Evolutionary conservation across 37 sponge, comb jelly and placozoan genomes (phyloP).

Genomic region (Corticium candelabrum): DNA sequence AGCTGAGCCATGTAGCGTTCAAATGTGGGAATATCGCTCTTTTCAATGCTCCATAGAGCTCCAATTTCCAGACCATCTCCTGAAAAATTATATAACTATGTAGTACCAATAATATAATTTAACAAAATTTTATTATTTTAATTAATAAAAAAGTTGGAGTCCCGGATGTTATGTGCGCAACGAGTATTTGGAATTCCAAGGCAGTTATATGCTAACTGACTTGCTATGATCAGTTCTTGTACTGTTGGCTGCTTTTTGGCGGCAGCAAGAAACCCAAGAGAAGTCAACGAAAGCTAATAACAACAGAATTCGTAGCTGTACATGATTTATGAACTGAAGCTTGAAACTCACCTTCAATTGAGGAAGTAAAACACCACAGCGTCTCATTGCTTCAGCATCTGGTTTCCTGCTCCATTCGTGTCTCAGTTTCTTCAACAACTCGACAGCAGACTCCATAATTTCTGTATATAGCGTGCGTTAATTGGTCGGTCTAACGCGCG

Average conservation of each 20-base stretch:
- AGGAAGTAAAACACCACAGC: background rate
- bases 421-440: background rate
- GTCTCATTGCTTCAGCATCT: background rate
- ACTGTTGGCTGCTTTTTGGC: background rate
- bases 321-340: too few relatives aligned
- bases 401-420: background rate
- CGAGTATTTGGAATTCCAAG: too few relatives aligned
- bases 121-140: too few relatives aligned
- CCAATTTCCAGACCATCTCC: conserved; percentile 89
- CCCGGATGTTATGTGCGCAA: too few relatives aligned
- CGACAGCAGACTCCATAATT: background rate
- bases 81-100: too few relatives aligned
- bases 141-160: too few relatives aligned
- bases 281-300: background rate
- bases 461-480: background rate
- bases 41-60: conserved; percentile 85
- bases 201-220: too few relatives aligned
- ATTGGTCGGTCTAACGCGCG: too few relatives aligned
- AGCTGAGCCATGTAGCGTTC: conserved; percentile 91
- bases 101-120: too few relatives aligned
- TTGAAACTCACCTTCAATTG: background rate
- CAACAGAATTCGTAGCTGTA: background rate
- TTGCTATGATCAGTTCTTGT: background rate
- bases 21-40: conserved; percentile 67
- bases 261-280: background rate